Evolutionary conservation across 2,888 invertebrate species (phyloP), one percentile per base, ranked within the genome.

Genomic region (Heliconius ismenius): DNA sequence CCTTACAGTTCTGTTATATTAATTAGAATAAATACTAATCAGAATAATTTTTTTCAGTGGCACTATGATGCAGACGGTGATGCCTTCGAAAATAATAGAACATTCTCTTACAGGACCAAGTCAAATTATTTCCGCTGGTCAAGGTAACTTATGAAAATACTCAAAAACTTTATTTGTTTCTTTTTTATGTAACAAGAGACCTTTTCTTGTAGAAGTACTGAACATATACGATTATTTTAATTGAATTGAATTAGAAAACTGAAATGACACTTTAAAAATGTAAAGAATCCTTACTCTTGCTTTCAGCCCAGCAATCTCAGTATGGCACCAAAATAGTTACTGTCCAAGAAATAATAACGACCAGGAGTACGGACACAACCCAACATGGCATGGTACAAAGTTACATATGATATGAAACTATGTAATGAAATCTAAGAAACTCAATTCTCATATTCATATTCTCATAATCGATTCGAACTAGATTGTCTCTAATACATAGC

Each of bases 71-170:
- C 82, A 83, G 65, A 82, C 78, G 32, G 76, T 83, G n/a, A 77
- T 77, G 13, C 94, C 97, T 60, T 96, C 95, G 73, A 98, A 97
- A 90, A 95, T 97, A 1, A 80, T 89, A 21, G 97, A 97, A 11
- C 98, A 98, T 81, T 97, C 97, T 0, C 95, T 98, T 73, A 98
- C 99, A 0, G 98, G 99, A 83, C 98, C 99, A 7, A 98, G 96
- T 74, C 96, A 98, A 75, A 96, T 99, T 91, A 95, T 98, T 84
- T 95, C 96, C 18, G 96, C 96, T 72, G 96, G 96, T 83, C 96
- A 97, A 90, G 98, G 98, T 97, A 91, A 77, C 73, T 73, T 39
- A 28, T 18, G 11, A 43, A 28, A 15, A 28, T 73, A 26, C 1
- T 60, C 6, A 54, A 39, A 62, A 43, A 7, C 73, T n/a, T 24